A percentile compares a stretch with the other conserved stretches of the same genome.
Evolutionary conservation across 2,888 invertebrate species (phyloP).

Genomic region (Apamea sordens): DNA sequence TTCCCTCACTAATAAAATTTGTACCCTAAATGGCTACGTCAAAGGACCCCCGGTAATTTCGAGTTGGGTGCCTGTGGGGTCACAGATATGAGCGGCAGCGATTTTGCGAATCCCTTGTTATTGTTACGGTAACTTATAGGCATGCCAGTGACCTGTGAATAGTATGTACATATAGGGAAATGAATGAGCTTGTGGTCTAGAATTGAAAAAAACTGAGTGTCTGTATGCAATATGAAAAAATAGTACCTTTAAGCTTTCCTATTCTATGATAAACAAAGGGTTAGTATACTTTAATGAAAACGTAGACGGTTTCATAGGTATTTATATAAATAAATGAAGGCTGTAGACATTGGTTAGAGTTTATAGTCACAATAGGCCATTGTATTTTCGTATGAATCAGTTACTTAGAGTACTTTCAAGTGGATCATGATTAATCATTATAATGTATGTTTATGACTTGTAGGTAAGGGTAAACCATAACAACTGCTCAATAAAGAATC

Average conservation of each 20-base stretch:
- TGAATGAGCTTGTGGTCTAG: not conserved
- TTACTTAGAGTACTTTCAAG: not conserved
- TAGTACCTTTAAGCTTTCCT: not conserved
- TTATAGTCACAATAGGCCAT: not conserved
- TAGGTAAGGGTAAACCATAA: not conserved
- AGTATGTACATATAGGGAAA: not conserved
- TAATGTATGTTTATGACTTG: not conserved
- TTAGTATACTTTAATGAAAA: not conserved
- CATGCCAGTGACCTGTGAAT: not conserved
- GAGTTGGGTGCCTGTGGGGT: constrained; percentile 54
- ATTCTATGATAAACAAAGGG: not conserved
- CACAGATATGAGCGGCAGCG: constrained; percentile 45
- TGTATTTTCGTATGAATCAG: not conserved
- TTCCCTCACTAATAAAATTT: constrained; percentile 77
- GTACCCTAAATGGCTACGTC: constrained; percentile 76
- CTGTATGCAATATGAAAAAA: not conserved
- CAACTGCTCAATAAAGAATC: not conserved
- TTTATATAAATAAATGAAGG: not conserved
- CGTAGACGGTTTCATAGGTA: not conserved
- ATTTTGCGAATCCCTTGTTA: constrained; percentile 6
- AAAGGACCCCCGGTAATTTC: constrained; percentile 73
- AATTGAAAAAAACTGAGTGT: not conserved
- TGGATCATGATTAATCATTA: not conserved
- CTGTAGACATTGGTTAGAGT: not conserved
- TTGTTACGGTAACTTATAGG: not conserved